Evolutionary conservation across 1,140 invertebrate species (phyloP), one percentile per base, ranked within the genome.

Genomic region (Calliopsis andreniformis): DNA sequence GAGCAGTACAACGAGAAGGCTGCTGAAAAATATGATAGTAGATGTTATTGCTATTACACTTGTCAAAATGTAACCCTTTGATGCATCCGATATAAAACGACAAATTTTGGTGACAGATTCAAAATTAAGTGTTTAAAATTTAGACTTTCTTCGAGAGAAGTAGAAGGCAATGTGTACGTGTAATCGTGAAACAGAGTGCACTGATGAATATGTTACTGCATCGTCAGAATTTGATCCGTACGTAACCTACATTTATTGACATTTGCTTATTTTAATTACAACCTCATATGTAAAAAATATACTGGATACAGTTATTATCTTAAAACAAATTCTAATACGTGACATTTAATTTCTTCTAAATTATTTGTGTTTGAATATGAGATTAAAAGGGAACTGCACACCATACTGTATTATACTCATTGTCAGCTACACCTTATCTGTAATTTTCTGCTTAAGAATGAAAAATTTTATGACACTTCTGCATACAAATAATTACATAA

Each of bases 41-140:
- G 30, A 70, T 43, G 30, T 6, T n/a, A n/a, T n/a, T 71, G 28
- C 8, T 6, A 6, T 39, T 16, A 2, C 0, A n/a, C 18, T 39
- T 28, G 16, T 71, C 58, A 63, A 56, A 23, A 78, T 72, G 68
- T 63, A 16, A 72, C 10, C 0, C 16, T 25, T 42, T 2, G 3
- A 16, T 12, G 23, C 16, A 39, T 12, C 18, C 3, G 7, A 12
- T 3, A 1, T n/a, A 43, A 28, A 56, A 39, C 35, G 49, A 25
- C 55, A 8, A 10, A 43, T 43, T 64, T 71, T 23, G 55, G n/a
- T 2, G n/a, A 47, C 2, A 45, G 47, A 61, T 56, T 69, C 63
- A 59, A 83, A 83, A 83, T 83, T 82, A 62, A 16, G 3, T 18
- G 51, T 68, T 35, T 20, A 6, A 55, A n/a, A 25, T 49, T 45